Base-by-base conservation (phyloP, 2,888 invertebrate species). In the Halictus quadricinctus region DNA sequence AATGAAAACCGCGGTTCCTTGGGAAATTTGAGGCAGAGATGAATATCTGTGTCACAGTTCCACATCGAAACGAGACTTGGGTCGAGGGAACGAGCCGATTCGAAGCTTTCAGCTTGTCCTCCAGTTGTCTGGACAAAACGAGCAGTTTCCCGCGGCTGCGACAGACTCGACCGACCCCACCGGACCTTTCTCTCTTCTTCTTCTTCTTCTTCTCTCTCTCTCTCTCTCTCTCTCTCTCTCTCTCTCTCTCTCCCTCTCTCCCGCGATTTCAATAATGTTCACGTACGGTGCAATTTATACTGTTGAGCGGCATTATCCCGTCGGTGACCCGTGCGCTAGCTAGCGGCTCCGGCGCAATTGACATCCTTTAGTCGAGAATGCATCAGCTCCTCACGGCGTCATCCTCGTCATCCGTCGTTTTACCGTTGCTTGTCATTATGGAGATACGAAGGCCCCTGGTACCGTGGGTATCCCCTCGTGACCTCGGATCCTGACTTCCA, bases 281-380 rank as follows among this genome's bases (percentile, higher is more conserved):
- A 70, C 81, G 83, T 70, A 80, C 85, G 81, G 21, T 66, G 83
- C 87, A 85, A 87, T 87, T 88, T 85, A 83, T 84, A 83, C 72
- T 41, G 72, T 80, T 74, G 83, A 72, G 83, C 69, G 66, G 70
- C 50, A 83, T 88, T 89, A 89, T 88, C 77, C 79, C 54, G 73
- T 1, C 64, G 66, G n/a, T 75, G 78, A 81, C 64, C 80, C 76
- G 76, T 76, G 74, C 64, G 58, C 75, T 21, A 75, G 58, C 75
- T 21, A 75, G 72, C 74, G 78, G 73, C 76, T 60, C 70, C 85
- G 77, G 83, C 76, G 88, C 92, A 92, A 92, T 92, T 92, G 93
- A 91, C 91, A 92, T 92, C 91, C 92, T 93, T 92, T 88, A 89
- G 90, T 86, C 85, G 88, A 82, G 87, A 91, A 90, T 90, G 88